phyloP scores from a whole-genome alignment of 1,140 invertebrate genomes.

The Bombus vancouverensis region DNA sequence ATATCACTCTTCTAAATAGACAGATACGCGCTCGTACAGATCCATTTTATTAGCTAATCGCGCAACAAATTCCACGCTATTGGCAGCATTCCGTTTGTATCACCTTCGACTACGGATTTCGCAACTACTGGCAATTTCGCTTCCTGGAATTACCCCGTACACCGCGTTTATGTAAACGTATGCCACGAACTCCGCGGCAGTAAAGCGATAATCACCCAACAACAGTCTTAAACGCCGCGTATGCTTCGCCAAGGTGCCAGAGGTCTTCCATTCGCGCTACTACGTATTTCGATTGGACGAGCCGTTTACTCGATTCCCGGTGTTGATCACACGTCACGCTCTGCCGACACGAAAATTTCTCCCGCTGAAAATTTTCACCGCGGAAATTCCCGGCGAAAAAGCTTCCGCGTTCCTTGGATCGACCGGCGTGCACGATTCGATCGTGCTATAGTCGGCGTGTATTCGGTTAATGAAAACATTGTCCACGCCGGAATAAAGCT shows the following conservation, averaged over 20 bases:
- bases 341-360: too few species aligned
- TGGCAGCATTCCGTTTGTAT: background rate
- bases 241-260: background rate
- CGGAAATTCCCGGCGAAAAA: background rate
- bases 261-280: background rate
- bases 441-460: constrained; percentile 68
- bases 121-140: background rate
- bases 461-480: constrained; percentile 79
- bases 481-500: constrained; percentile 61
- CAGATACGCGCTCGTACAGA: background rate
- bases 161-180: background rate
- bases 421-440: constrained; percentile 11
- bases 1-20: too few species aligned
- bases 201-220: background rate
- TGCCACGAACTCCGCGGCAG: background rate
- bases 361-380: background rate
- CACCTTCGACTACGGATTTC: background rate
- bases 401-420: background rate
- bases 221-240: background rate
- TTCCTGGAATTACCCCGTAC: background rate
- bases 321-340: background rate
- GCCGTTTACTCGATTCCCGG: background rate
- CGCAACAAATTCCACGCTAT: background rate
- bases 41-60: background rate
- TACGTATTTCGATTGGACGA: background rate